Evolutionary conservation across 1,140 invertebrate species (phyloP), one percentile per base, ranked within the genome.

Genomic region (Bombus superbus): DNA sequence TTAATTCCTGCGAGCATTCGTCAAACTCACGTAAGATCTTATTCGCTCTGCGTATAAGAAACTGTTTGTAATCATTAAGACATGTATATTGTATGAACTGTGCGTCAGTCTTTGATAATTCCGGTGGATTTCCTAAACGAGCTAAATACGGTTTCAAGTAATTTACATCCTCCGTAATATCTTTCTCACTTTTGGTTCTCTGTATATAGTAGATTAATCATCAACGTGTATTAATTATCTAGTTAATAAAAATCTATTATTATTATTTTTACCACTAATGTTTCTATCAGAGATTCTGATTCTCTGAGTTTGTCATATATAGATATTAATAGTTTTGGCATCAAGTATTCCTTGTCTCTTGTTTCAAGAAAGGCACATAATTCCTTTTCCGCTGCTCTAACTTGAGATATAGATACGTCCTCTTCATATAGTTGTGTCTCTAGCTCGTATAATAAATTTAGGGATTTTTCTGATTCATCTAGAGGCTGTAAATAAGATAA

Each of bases 101-200:
- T 0, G 96, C 96, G 91, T 96, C 91, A 3, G 92, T 86, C 72
- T 89, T 90, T 2, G 92, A 93, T 47, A 96, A 69, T 15, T 85
- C 42, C 53, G 79, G 32, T 57, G 95, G 94, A 87, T 95, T 92
- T n/a, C 95, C 95, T 42, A 96, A 92, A 59, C 94, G 93, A 2
- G 95, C 95, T 11, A 97, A 87, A 90, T 96, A 97, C 0, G 96
- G 96, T n/a, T 94, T 94, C 28, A 97, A 89, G 83, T 96, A 96
- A 89, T 97, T 95, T 2, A 64, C 86, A 3, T 95, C 94, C 80
- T 93, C 93, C 40, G 91, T 93, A 6, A 93, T 83, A 38, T 95
- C 89, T 80, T 93, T 90, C 3, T 91, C 76, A 81, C 89, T 93
- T 28, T 94, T 88, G 1, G 40, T 13, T 8, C 13, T 68, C 64